These are phyloP conservation scores for Drosophila ambigua DNA, from an alignment of 1,140 invertebrate species.

Conservation along the genomic window DNA sequence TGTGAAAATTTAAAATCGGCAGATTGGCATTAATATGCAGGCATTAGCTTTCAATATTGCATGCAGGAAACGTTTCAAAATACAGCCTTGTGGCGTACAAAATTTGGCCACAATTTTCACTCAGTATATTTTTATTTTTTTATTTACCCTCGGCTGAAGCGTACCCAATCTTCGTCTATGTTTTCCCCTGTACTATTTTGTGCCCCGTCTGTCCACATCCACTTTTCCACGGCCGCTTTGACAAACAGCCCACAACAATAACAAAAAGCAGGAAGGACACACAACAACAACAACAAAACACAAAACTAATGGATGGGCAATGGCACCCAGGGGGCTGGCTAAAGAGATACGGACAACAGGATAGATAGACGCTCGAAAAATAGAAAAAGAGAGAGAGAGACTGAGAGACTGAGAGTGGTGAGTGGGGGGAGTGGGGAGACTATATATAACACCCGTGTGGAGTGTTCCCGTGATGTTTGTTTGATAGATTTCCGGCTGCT, in stretches of 20 bases:
- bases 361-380: constrained; percentile 3
- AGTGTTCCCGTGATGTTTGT: constrained; percentile 15
- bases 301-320: constrained; percentile 68
- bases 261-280: not conserved
- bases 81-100: too few species aligned
- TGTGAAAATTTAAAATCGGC: too few species aligned
- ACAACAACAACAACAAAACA: constrained; percentile 12
- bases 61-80: too few species aligned
- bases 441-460: constrained; percentile 5
- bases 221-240: constrained; percentile 39
- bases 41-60: too few species aligned
- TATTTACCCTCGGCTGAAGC: too few species aligned
- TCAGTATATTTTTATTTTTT: too few species aligned
- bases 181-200: not conserved
- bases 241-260: constrained; percentile 37
- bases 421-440: not conserved
- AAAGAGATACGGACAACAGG: constrained; percentile 21
- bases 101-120: too few species aligned
- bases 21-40: too few species aligned
- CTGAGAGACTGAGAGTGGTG: too few species aligned
- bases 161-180: too few species aligned
- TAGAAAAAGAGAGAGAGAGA: not conserved
- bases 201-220: constrained; percentile 17
- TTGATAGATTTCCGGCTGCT: constrained; percentile 18
- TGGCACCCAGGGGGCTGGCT: constrained; percentile 60